Conservation (phyloP, 2,888 invertebrate genomes). For the Achlya flavicornis region DNA sequence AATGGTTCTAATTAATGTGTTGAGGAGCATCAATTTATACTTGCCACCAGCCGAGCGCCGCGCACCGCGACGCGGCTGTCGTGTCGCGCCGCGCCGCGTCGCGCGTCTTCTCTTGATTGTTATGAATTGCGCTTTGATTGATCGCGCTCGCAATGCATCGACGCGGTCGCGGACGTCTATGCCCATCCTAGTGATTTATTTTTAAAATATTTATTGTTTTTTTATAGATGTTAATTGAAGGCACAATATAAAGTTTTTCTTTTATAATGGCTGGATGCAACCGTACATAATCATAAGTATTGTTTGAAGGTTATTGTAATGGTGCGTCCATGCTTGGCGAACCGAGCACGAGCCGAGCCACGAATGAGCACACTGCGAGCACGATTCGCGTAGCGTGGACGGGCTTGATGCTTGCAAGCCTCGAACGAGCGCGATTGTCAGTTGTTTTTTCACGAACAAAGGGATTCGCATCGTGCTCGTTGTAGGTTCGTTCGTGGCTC, state of each 20-base stretch:
- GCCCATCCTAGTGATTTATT: background rate
- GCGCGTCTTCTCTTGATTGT: background rate
- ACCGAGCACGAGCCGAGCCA: too few species aligned
- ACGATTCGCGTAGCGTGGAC: too few species aligned
- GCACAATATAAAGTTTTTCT: background rate
- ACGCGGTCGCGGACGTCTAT: too few species aligned
- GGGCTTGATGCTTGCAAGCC: too few species aligned
- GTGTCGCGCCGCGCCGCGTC: background rate
- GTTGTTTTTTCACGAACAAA: too few species aligned
- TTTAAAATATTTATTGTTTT: background rate
- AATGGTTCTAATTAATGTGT: background rate
- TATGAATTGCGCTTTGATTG: constrained; percentile 4
- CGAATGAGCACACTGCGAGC: too few species aligned
- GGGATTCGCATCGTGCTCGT: too few species aligned
- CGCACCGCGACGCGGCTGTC: background rate
- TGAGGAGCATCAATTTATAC: background rate
- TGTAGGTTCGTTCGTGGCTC: too few species aligned
- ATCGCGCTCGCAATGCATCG: background rate
- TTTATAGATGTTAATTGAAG: background rate
- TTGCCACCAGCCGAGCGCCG: background rate
- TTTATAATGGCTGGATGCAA: background rate
- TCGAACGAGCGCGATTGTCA: too few species aligned
- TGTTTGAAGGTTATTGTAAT: too few species aligned
- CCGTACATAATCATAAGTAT: background rate
- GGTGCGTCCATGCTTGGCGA: too few species aligned